Evolutionary conservation across 2,797 vertebrate species (phyloP).

Genomic region (Bradypodion pumilum): DNA sequence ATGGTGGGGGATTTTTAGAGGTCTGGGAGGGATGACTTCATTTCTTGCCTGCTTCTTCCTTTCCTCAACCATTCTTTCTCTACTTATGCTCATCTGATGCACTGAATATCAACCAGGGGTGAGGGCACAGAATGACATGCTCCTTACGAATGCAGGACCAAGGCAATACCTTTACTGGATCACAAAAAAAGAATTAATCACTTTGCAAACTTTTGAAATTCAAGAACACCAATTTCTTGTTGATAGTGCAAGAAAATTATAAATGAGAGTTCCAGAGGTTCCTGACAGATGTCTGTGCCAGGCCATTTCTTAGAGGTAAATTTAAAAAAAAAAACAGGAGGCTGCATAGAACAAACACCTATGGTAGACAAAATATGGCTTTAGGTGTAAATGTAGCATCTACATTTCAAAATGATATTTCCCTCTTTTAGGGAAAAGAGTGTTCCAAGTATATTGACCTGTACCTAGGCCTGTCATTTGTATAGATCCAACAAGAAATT

Average conservation of each 20-base stretch:
- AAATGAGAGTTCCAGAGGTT: no score
- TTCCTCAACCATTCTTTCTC: not conserved
- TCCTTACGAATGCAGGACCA: no score
- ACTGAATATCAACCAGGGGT: not conserved
- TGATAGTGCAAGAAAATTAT: no score
- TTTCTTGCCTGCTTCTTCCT: not conserved
- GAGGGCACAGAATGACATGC: no score
- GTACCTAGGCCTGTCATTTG: not conserved
- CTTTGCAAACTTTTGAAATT: no score
- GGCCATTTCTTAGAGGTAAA: no score
- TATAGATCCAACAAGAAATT: slow-evolving; percentile 11
- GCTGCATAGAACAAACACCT: not conserved
- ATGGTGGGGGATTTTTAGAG: not conserved
- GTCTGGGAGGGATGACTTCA: not conserved
- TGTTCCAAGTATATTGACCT: slow-evolving; percentile 15
- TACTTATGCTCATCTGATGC: not conserved
- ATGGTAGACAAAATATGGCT: not conserved
- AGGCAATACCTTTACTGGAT: no score
- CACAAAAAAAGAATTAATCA: no score
- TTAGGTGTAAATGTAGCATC: not conserved
- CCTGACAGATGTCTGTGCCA: no score
- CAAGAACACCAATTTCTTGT: no score
- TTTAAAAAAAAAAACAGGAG: no score
- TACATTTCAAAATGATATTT: not conserved
- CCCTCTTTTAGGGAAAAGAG: not conserved